A percentile compares a stretch with the other conserved stretches of the same genome.
Evolutionary conservation across 2,888 invertebrate species (phyloP).

Genomic region (Galerucella nymphaeae): DNA sequence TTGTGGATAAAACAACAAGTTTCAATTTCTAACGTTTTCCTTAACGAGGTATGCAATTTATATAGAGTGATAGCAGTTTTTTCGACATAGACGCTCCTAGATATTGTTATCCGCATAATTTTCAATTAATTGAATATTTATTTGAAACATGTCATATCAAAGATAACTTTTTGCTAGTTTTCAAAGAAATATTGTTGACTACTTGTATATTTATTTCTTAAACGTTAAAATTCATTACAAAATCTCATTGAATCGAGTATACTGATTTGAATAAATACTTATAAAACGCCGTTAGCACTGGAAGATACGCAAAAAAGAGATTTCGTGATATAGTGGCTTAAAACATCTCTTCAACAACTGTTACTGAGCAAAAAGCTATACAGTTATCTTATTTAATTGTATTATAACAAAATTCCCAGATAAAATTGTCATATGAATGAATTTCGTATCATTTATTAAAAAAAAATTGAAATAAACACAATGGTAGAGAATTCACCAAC

Average conservation of each 20-base stretch:
- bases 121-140: too few species aligned
- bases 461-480: background rate
- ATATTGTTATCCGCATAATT: too few species aligned
- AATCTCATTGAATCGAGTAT: background rate
- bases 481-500: too few species aligned
- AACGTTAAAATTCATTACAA: background rate
- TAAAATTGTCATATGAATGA: background rate
- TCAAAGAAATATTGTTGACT: background rate
- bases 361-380: background rate
- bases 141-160: too few species aligned
- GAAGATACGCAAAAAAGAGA: background rate
- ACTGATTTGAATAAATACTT: background rate
- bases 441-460: background rate
- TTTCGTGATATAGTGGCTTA: background rate
- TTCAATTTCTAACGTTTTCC: too few species aligned
- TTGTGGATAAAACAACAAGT: too few species aligned
- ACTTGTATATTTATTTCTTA: background rate
- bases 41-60: too few species aligned
- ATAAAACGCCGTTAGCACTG: background rate
- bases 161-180: background rate
- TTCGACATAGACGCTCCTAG: too few species aligned
- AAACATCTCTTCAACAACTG: background rate
- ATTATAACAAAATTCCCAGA: conserved; percentile 1
- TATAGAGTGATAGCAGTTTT: too few species aligned
- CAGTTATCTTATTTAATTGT: conserved; percentile 18